A percentile compares a stretch with the other conserved stretches of the same genome.
Evolutionary conservation across 2,113 vertebrate species (phyloP).

Genomic region (Pelusios castaneus): DNA sequence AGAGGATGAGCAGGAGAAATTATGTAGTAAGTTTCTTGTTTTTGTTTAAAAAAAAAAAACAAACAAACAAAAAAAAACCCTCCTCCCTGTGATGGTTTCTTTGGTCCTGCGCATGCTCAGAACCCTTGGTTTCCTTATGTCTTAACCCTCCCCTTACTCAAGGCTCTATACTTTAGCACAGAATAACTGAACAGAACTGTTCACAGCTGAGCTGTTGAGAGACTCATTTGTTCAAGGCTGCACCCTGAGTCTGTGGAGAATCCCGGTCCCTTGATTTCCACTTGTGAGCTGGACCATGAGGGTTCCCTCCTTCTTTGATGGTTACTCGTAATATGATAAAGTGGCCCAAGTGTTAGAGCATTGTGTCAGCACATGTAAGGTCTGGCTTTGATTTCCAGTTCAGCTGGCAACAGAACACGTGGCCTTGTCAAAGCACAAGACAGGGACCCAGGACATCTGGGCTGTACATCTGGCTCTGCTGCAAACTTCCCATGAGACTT

Average conservation of each 20-base stretch:
- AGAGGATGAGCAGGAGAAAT: constrained; percentile 77
- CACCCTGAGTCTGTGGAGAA: background rate
- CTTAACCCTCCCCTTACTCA: rapidly evolving
- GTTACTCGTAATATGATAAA: background rate
- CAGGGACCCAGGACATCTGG: background rate
- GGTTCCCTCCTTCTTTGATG: background rate
- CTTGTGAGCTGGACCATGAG: background rate
- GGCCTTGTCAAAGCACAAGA: background rate
- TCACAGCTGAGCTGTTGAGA: background rate
- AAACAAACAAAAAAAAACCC: too few species aligned
- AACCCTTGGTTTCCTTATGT: rapidly evolving
- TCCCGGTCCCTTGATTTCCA: background rate
- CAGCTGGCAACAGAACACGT: background rate
- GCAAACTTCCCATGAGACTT: background rate
- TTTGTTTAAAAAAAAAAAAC: too few species aligned
- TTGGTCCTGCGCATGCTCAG: background rate
- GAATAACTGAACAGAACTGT: background rate
- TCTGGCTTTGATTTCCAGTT: background rate
- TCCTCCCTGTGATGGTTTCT: rapidly evolving
- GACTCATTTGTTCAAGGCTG: background rate
- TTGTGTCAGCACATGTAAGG: background rate
- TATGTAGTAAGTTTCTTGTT: constrained; percentile 77
- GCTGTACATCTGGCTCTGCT: background rate
- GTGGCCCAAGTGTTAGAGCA: background rate
- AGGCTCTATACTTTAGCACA: rapidly evolving